Evolutionary conservation across 92 coral and sea anemone genomes (phyloP).

Genomic region (Isaurus tuberculatus): DNA sequence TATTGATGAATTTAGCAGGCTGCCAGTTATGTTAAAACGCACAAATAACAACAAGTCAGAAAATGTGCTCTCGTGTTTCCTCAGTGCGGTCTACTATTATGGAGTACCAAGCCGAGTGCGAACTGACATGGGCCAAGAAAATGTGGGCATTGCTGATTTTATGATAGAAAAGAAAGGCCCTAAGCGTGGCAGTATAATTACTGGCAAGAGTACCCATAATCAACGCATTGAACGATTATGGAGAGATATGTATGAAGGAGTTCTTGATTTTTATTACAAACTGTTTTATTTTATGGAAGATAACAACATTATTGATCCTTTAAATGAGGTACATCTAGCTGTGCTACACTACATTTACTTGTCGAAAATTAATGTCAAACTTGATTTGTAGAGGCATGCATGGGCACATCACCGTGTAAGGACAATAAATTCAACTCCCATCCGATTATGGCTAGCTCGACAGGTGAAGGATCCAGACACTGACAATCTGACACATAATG

Average conservation of each 20-base stretch:
- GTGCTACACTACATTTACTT: constrained; percentile 36
- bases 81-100: background rate
- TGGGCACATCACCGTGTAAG: constrained; percentile 45
- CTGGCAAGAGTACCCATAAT: constrained; percentile 12
- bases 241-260: constrained; percentile 1
- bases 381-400: constrained; percentile 38
- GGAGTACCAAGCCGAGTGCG: constrained; percentile 11
- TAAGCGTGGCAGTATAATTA: constrained; percentile 7
- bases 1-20: constrained; percentile 44
- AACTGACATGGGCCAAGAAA: constrained; percentile 9
- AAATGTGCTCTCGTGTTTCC: constrained; percentile 2
- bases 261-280: constrained; percentile 7
- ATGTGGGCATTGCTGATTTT: constrained; percentile 8
- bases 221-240: constrained; percentile 11
- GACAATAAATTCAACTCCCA: constrained; percentile 28
- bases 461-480: background rate
- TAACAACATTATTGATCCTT: constrained; percentile 9
- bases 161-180: background rate
- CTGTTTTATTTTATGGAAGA: background rate
- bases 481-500: background rate
- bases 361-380: constrained; percentile 15
- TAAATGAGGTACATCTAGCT: constrained; percentile 1
- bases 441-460: constrained; percentile 14
- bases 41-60: constrained; percentile 54
- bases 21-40: constrained; percentile 50